Conservation (phyloP, 2,888 invertebrate genomes). For the Sericinus montela region DNA sequence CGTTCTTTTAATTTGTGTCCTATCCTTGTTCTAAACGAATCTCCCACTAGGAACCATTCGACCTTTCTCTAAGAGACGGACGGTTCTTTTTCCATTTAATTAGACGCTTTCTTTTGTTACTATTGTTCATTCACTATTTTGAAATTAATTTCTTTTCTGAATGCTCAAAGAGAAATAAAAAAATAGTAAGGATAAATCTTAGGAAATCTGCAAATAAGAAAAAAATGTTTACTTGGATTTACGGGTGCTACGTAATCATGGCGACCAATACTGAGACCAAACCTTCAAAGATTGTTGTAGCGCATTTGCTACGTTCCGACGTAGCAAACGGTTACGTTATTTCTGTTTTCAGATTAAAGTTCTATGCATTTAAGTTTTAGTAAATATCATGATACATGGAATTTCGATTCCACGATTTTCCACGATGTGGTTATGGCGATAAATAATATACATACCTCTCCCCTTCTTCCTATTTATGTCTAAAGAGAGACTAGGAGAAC, state of each 20-base stretch:
- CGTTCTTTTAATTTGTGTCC: constrained; percentile 74
- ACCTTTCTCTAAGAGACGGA: constrained; percentile 24
- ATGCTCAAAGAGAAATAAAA: no score
- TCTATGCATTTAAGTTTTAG: background rate
- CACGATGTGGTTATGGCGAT: no score
- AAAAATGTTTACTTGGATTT: background rate
- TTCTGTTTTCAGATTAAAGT: background rate
- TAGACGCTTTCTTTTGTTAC: constrained; percentile 13
- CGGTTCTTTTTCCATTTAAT: constrained; percentile 18
- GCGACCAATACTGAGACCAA: no score
- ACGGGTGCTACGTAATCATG: constrained; percentile 4
- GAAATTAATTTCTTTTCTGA: background rate
- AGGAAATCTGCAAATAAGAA: background rate
- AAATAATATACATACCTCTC: no score
- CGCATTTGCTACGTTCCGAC: constrained; percentile 21
- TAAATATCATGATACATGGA: no score
- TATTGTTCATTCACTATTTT: constrained; percentile 1
- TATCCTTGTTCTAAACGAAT: constrained; percentile 65
- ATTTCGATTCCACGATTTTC: no score
- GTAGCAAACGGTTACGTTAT: background rate
- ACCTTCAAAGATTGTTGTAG: constrained; percentile 23
- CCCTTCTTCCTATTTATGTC: no score
- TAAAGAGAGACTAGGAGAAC: no score
- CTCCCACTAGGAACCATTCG: constrained; percentile 30
- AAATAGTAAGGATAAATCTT: no score